These are phyloP conservation scores for Anguilla pacifica DNA, from an alignment of 2,797 vertebrate genomes.

Conservation along the genomic window DNA sequence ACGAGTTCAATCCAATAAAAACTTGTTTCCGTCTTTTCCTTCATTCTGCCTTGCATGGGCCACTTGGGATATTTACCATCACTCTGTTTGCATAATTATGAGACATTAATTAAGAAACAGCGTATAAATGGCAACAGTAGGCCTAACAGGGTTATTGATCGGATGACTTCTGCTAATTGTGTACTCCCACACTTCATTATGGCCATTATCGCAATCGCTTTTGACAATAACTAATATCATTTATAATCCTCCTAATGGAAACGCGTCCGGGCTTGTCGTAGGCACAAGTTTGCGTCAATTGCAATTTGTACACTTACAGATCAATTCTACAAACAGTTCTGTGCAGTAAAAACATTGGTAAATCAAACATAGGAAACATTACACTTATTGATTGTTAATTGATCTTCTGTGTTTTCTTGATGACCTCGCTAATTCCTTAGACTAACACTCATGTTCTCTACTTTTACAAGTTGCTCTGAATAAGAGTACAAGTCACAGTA, in stretches of 20 bases:
- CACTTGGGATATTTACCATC: background rate
- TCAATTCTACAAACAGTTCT: background rate
- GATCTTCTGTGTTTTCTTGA: background rate
- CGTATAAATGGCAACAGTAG: background rate
- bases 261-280: background rate
- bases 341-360: background rate
- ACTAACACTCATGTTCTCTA: background rate
- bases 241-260: background rate
- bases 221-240: background rate
- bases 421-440: background rate
- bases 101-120: background rate
- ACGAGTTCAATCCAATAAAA: background rate
- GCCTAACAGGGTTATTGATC: background rate
- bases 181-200: slow-evolving; percentile 3
- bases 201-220: background rate
- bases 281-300: background rate
- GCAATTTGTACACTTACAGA: background rate
- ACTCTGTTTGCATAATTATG: background rate
- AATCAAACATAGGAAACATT: background rate
- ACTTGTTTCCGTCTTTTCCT: background rate
- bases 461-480: background rate
- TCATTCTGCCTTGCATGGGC: background rate
- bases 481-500: background rate
- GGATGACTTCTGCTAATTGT: background rate
- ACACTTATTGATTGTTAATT: background rate